These are phyloP conservation scores for Invenusta paracnida DNA, from an alignment of 2,888 invertebrate species.

Conservation along the genomic window DNA sequence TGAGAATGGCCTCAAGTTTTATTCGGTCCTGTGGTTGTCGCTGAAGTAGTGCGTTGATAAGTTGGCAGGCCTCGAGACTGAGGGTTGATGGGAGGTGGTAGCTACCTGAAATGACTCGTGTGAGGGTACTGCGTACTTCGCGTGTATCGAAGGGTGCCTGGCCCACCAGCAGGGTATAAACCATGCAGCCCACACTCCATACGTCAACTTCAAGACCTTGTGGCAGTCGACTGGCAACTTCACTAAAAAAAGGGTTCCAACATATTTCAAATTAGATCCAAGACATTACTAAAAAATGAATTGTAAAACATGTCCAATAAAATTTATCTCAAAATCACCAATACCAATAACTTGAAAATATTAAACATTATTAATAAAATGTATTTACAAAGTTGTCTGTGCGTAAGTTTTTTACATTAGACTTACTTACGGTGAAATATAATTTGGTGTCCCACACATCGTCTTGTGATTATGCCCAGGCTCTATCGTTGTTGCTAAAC, in stretches of 20 bases:
- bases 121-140: constrained; percentile 72
- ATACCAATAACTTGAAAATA: no score
- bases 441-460: constrained; percentile 97
- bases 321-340: no score
- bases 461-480: constrained; percentile 76
- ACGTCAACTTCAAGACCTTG: constrained; percentile 89
- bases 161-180: constrained; percentile 83
- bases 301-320: no score
- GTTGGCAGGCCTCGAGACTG: constrained; percentile 76
- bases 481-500: constrained; percentile 80
- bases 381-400: no score
- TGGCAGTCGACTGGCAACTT: constrained; percentile 76
- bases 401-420: no score
- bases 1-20: constrained; percentile 58
- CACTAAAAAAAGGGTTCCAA: constrained; percentile 55
- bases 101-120: constrained; percentile 78
- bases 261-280: no score
- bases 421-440: constrained; percentile 86
- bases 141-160: constrained; percentile 87
- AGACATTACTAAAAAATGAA: no score
- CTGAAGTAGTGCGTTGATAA: constrained; percentile 71
- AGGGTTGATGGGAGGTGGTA: constrained; percentile 74
- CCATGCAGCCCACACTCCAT: constrained; percentile 91
- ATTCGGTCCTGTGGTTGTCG: constrained; percentile 83
- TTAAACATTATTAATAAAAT: no score